Evolutionary conservation across 1,140 invertebrate species (phyloP).

Genomic region (Polyergus mexicanus): DNA sequence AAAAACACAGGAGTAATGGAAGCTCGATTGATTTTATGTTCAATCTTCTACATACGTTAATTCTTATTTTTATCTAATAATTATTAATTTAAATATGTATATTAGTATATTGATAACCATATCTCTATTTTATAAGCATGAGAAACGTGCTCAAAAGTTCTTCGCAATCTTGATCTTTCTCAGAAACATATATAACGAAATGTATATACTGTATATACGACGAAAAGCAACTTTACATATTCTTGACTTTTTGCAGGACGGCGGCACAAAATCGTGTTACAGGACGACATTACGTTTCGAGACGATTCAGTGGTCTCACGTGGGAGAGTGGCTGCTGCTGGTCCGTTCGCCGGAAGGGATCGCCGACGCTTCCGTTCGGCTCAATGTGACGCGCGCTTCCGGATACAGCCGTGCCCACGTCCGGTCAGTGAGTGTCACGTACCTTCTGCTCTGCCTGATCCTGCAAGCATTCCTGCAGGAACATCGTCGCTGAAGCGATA

Average conservation of each 20-base stretch:
- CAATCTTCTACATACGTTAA: not conserved
- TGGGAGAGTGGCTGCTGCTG: conserved; percentile 88
- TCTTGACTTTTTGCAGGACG: conserved; percentile 83
- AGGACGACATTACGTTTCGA: conserved; percentile 86
- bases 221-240: conserved; percentile 5
- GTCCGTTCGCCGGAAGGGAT: conserved; percentile 87
- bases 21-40: not conserved
- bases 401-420: conserved; percentile 82
- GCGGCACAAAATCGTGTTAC: conserved; percentile 86
- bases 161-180: not conserved
- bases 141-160: not conserved
- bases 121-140: not conserved
- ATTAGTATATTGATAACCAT: not conserved
- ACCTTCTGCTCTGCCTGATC: conserved; percentile 79
- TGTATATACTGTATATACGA: not conserved
- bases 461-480: conserved; percentile 74
- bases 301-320: conserved; percentile 86
- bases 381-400: conserved; percentile 87
- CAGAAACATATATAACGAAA: not conserved
- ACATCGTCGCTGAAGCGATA: conserved; percentile 74
- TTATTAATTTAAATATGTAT: not conserved
- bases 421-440: conserved; percentile 76
- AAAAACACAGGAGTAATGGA: not conserved
- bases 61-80: not conserved
- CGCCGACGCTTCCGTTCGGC: conserved; percentile 87